phyloP scores from a whole-genome alignment of 2,797 vertebrate species.

The Lophotriccus pileatus region DNA sequence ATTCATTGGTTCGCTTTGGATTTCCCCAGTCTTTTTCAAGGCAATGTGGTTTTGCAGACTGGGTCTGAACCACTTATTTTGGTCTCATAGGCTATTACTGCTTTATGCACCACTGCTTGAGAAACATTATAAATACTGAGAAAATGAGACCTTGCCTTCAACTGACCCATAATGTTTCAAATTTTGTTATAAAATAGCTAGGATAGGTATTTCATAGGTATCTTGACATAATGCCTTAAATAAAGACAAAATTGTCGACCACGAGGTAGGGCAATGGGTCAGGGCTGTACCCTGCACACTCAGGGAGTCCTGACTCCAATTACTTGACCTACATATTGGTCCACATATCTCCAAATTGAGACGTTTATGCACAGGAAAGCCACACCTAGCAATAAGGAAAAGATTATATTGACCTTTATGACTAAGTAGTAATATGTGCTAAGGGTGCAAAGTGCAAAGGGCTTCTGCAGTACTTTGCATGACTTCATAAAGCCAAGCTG shows the following conservation, averaged over 20 bases:
- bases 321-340: background rate
- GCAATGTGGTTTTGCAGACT: background rate
- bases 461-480: background rate
- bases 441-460: background rate
- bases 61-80: background rate
- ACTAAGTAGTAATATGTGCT: background rate
- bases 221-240: background rate
- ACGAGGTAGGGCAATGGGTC: background rate
- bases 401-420: background rate
- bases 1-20: background rate
- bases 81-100: background rate
- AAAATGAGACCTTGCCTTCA: background rate
- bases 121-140: background rate
- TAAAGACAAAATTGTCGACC: background rate
- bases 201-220: background rate
- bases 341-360: background rate
- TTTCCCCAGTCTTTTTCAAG: background rate
- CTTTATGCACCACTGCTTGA: background rate
- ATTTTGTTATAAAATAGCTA: background rate
- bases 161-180: background rate
- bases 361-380: background rate
- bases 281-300: background rate
- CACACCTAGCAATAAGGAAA: background rate
- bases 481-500: background rate
- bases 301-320: background rate